Percentiles rank a stretch among this genome's conserved stretches.
These are phyloP conservation scores for Rynchops niger DNA, from an alignment of 2,113 vertebrate genomes.

Conservation along the genomic window DNA sequence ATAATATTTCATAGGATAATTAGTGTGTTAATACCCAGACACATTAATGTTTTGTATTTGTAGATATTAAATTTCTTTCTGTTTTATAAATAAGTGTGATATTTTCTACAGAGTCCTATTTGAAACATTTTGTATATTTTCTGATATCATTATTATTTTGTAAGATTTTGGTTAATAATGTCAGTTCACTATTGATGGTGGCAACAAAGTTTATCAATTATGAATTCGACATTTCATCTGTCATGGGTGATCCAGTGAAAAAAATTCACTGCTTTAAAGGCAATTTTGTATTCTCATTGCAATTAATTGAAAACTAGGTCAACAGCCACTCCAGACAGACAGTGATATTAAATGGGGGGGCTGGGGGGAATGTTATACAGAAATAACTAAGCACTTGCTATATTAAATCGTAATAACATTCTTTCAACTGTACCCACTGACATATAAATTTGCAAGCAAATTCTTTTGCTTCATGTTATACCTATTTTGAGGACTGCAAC, in stretches of 20 bases:
- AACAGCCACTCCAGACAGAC: constrained; percentile 64
- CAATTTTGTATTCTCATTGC: constrained; percentile 67
- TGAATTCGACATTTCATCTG: constrained; percentile 12
- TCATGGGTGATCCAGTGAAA: constrained; percentile 26
- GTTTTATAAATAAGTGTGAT: neutral
- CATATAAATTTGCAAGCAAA: constrained; percentile 18
- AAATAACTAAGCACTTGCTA: constrained; percentile 57
- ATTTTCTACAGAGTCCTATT: neutral
- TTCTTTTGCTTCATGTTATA: neutral
- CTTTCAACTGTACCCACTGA: constrained; percentile 22
- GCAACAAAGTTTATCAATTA: neutral
- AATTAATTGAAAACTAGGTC: constrained; percentile 84
- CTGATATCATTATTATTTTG: neutral
- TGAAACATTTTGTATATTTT: neutral
- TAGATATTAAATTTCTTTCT: neutral
- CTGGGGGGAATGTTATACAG: neutral
- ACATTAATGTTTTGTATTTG: neutral
- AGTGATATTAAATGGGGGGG: constrained; percentile 12
- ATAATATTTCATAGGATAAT: neutral
- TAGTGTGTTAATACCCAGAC: neutral
- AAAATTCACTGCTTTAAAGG: constrained; percentile 59
- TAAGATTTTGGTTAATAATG: neutral
- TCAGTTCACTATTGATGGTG: neutral
- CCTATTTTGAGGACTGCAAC: constrained; percentile 1
- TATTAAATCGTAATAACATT: constrained; percentile 19